phyloP scores from a whole-genome alignment of 2,113 vertebrate species.

The Notechis scutatus region DNA sequence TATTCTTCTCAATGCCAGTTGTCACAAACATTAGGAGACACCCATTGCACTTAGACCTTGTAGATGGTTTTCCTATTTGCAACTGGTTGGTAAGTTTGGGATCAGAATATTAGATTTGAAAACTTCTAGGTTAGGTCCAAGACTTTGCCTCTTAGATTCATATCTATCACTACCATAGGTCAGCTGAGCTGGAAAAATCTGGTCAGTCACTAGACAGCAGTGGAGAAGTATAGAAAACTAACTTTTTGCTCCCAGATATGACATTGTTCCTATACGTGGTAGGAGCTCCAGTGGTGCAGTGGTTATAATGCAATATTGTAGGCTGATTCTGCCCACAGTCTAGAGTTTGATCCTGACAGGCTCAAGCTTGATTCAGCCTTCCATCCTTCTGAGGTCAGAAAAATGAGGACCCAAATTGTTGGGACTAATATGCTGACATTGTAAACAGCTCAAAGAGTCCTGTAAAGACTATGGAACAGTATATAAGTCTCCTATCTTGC shows the following conservation, averaged over 20 bases:
- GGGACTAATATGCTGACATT: neutral
- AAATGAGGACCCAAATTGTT: neutral
- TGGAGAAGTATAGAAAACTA: neutral
- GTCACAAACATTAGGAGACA: neutral
- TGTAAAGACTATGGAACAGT: neutral
- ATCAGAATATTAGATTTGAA: neutral
- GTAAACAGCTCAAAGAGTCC: neutral
- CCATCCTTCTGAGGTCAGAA: neutral
- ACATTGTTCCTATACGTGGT: neutral
- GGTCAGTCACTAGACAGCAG: neutral
- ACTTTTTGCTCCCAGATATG: neutral
- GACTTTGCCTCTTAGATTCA: neutral
- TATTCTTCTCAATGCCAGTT: neutral
- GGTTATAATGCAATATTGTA: neutral
- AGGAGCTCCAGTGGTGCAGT: neutral
- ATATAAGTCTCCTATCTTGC: neutral
- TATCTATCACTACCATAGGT: neutral
- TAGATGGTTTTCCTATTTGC: neutral
- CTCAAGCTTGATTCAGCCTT: neutral
- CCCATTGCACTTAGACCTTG: neutral
- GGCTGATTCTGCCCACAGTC: neutral
- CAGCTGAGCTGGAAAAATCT: neutral
- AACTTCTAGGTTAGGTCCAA: neutral
- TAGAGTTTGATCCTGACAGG: neutral
- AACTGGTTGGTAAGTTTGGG: neutral